Percentiles rank a stretch among this genome's conserved stretches.
phyloP scores from a whole-genome alignment of 2,113 vertebrate genomes.

The Leiothrix lutea region DNA sequence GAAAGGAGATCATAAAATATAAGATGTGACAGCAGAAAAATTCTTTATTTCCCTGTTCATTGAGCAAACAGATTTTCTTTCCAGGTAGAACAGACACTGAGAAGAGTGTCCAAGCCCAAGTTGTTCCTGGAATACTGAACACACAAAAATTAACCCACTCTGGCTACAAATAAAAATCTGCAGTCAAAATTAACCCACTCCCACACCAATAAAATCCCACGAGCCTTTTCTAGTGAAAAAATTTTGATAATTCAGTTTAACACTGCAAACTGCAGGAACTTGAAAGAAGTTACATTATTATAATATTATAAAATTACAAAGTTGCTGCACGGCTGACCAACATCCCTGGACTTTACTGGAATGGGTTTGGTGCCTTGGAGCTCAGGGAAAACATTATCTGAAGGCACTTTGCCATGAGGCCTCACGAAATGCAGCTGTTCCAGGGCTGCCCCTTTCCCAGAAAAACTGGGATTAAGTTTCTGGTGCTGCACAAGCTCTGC shows the following conservation, averaged over 20 bases:
- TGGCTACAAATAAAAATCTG: background rate
- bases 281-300: background rate
- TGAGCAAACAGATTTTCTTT: background rate
- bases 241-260: background rate
- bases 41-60: background rate
- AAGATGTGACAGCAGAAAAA: background rate
- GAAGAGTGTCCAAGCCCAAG: background rate
- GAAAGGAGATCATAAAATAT: background rate
- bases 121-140: background rate
- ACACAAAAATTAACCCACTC: background rate
- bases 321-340: background rate
- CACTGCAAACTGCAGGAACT: background rate
- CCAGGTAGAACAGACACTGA: background rate
- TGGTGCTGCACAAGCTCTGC: background rate
- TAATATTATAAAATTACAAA: background rate
- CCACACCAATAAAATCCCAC: background rate
- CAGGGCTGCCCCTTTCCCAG: background rate
- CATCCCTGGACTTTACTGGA: background rate
- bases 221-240: background rate
- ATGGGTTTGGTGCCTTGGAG: background rate
- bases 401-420: background rate
- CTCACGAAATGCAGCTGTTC: background rate
- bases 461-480: conserved; percentile 8
- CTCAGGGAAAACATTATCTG: background rate
- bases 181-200: background rate